These are phyloP conservation scores for Pangasius sanitwongsei DNA, from an alignment of 2,797 vertebrate genomes.

Conservation along the genomic window DNA sequence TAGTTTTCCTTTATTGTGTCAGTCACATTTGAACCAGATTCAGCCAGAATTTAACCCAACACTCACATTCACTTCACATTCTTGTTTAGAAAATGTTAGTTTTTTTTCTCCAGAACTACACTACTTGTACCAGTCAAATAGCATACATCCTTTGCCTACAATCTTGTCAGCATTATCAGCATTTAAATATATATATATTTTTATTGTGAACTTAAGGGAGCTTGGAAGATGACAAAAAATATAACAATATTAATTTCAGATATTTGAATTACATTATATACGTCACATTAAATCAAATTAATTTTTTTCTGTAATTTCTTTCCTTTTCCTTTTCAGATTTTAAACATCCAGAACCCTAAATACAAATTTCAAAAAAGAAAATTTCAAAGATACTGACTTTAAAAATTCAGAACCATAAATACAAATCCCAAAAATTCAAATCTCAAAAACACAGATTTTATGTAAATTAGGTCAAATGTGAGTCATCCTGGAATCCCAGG, in stretches of 20 bases:
- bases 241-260: not conserved
- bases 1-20: not conserved
- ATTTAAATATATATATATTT: too few relatives aligned
- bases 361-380: not conserved
- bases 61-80: not conserved
- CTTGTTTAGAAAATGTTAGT: not conserved
- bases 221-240: not conserved
- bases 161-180: not conserved
- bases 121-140: not conserved
- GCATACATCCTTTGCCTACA: not conserved
- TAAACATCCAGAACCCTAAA: not conserved
- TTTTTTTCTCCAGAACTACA: not conserved
- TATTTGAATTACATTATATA: not conserved
- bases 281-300: not conserved
- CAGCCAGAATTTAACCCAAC: not conserved
- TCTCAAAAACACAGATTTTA: not conserved
- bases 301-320: not conserved
- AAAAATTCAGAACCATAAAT: not conserved
- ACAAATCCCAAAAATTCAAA: not conserved
- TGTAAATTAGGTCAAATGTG: not conserved
- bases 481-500: not conserved
- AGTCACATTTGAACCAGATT: not conserved
- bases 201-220: not conserved
- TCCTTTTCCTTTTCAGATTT: not conserved
- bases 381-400: too few relatives aligned